A percentile compares a stretch with the other conserved stretches of the same genome.
Conservation (phyloP, 1,140 invertebrate species). For the Zaprionus africanus region DNA sequence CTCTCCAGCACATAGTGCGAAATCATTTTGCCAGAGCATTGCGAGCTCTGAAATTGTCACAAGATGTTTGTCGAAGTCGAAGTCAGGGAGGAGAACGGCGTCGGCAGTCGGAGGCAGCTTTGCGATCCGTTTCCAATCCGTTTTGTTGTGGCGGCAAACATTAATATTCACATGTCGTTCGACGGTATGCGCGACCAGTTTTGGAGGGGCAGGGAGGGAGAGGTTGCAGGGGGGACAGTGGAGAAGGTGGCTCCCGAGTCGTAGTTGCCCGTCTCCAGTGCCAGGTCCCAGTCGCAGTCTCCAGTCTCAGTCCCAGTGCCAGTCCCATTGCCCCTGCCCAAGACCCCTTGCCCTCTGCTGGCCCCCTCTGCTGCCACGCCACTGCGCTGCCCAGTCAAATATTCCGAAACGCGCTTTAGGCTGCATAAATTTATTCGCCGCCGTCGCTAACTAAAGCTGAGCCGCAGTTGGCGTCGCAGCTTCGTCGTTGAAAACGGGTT, state of each 20-base stretch:
- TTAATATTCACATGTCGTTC: constrained; percentile 82
- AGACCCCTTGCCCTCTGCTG: background rate
- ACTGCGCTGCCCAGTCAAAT: constrained; percentile 1
- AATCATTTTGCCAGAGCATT: constrained; percentile 25
- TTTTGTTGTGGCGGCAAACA: constrained; percentile 55
- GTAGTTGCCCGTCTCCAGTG: background rate
- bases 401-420: constrained; percentile 54
- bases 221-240: background rate
- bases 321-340: constrained; percentile 4
- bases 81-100: background rate
- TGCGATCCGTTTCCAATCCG: constrained; percentile 60
- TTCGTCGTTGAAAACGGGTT: constrained; percentile 70
- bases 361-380: background rate
- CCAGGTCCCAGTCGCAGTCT: background rate
- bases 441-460: constrained; percentile 76
- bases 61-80: constrained; percentile 37
- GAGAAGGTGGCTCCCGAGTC: background rate
- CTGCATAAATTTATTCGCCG: constrained; percentile 78
- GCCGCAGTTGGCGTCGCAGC: constrained; percentile 32
- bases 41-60: constrained; percentile 58
- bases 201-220: background rate
- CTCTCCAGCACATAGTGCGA: constrained; percentile 1
- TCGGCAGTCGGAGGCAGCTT: constrained; percentile 25
- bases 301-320: background rate
- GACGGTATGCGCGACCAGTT: constrained; percentile 48